Percentiles rank a stretch among this genome's conserved stretches.
These are phyloP conservation scores for Limnephilus lunatus DNA, from an alignment of 2,888 invertebrate genomes.

Conservation along the genomic window DNA sequence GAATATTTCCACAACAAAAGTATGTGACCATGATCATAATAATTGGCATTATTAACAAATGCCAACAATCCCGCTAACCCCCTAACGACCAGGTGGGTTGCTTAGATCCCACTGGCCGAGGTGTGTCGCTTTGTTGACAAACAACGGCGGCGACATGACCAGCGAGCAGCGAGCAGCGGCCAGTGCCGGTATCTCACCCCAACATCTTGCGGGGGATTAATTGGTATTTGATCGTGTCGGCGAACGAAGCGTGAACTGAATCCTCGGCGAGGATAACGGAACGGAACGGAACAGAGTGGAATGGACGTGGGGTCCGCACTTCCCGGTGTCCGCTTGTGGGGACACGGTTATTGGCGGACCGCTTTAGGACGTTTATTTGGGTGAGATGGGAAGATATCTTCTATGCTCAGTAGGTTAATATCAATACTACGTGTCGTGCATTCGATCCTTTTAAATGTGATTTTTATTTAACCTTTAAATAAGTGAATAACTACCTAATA, in stretches of 20 bases:
- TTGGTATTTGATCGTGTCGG: constrained; percentile 65
- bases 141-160: constrained; percentile 51
- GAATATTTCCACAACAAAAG: neutral
- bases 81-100: constrained; percentile 43
- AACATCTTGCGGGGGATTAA: constrained; percentile 64
- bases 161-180: constrained; percentile 30
- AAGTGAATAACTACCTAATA: no score
- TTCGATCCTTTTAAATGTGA: neutral
- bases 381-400: neutral
- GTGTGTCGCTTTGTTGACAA: constrained; percentile 59
- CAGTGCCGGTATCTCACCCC: constrained; percentile 48
- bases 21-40: neutral
- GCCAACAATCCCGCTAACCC: constrained; percentile 7
- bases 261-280: constrained; percentile 40
- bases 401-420: neutral
- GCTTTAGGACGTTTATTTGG: neutral
- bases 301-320: constrained; percentile 33
- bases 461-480: neutral
- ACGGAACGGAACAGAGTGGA: neutral
- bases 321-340: constrained; percentile 12
- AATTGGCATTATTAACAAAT: neutral
- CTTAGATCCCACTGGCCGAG: neutral
- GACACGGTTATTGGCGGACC: constrained; percentile 19
- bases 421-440: neutral
- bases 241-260: constrained; percentile 61